A percentile compares a stretch with the other conserved stretches of the same genome.
phyloP scores from a whole-genome alignment of 2,113 vertebrate genomes.

The Sturnus vulgaris region DNA sequence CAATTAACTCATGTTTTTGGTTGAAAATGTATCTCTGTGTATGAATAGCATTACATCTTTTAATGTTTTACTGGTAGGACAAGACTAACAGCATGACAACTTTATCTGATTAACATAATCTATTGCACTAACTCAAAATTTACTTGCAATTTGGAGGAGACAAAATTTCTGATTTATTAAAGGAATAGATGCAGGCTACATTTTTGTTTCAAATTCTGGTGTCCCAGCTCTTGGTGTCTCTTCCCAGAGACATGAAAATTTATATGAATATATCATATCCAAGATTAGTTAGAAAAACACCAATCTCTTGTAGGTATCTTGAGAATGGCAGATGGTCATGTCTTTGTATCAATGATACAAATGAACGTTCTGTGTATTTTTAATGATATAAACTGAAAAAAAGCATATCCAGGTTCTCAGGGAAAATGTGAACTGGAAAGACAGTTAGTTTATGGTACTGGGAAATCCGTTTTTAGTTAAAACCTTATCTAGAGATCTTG shows the following conservation, averaged over 20 bases:
- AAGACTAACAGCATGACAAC: not conserved
- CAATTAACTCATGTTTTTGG: not conserved
- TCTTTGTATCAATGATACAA: conserved; percentile 21
- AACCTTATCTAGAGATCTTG: not conserved
- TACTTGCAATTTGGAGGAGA: not conserved
- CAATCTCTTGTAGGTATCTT: not conserved
- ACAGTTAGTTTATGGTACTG: not conserved
- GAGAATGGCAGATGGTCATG: not conserved
- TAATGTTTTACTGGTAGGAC: not conserved
- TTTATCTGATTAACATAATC: not conserved
- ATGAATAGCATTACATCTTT: not conserved
- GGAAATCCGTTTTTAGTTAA: not conserved
- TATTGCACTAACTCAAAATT: not conserved
- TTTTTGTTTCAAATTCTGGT: not conserved
- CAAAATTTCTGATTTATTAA: not conserved
- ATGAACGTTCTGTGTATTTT: not conserved
- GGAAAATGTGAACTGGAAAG: not conserved
- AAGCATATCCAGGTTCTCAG: not conserved
- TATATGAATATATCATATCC: not conserved
- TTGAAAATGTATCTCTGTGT: not conserved
- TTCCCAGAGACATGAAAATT: not conserved
- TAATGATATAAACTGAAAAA: not conserved
- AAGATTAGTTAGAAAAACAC: conserved; percentile 11
- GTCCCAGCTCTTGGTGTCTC: not conserved
- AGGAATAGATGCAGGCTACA: not conserved